phyloP scores from a whole-genome alignment of 2,797 vertebrate species.

The Danio jaintianensis region DNA sequence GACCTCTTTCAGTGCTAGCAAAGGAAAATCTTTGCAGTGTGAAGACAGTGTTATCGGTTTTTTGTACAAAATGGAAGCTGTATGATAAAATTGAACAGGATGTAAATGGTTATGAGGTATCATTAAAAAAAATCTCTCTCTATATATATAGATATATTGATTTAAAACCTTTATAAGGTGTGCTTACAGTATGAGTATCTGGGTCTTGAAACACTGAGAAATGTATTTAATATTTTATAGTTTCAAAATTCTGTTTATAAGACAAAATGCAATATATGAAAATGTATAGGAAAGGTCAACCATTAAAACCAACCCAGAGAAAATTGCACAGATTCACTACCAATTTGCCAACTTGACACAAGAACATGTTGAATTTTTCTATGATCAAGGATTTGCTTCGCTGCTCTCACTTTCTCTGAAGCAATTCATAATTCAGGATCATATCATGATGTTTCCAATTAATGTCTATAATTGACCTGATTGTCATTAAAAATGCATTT shows the following conservation, averaged over 20 bases:
- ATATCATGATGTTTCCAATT: slow-evolving; percentile 31
- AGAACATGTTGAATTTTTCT: neutral
- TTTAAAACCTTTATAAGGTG: too few relatives aligned
- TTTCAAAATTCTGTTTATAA: too few relatives aligned
- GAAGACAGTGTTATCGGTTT: neutral
- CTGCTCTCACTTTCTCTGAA: slow-evolving; percentile 19
- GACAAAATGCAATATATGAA: too few relatives aligned
- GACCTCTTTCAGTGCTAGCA: neutral
- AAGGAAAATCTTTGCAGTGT: neutral
- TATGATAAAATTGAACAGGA: neutral
- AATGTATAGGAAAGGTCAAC: too few relatives aligned
- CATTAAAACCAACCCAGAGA: too few relatives aligned
- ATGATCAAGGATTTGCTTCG: slow-evolving; percentile 1
- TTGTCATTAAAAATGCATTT: slow-evolving; percentile 3
- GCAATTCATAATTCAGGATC: slow-evolving; percentile 45
- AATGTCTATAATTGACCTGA: slow-evolving; percentile 33
- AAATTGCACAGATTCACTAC: neutral
- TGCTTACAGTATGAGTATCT: too few relatives aligned
- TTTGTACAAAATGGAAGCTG: neutral
- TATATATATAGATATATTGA: too few relatives aligned
- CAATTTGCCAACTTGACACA: neutral
- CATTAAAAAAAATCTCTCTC: neutral
- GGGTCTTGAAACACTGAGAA: too few relatives aligned
- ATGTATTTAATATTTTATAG: too few relatives aligned
- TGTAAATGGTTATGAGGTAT: neutral